These are phyloP conservation scores for Meda fulgida DNA, from an alignment of 2,797 vertebrate species.

Conservation along the genomic window DNA sequence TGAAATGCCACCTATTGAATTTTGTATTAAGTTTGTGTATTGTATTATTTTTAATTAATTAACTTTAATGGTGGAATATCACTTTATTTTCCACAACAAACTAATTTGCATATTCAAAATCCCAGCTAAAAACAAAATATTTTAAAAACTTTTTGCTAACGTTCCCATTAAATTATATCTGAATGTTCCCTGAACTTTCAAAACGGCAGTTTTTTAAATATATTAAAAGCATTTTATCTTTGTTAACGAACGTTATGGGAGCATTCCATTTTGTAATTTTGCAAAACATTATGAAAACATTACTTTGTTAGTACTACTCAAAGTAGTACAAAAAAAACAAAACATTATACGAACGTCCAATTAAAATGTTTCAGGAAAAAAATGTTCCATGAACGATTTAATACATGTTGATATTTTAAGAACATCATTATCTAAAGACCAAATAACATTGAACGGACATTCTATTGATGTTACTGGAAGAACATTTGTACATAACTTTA, in stretches of 20 bases:
- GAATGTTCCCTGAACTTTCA: neutral
- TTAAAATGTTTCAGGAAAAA: neutral
- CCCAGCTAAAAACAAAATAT: neutral
- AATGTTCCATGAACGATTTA: neutral
- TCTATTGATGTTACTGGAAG: neutral
- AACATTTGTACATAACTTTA: no score
- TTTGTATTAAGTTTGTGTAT: neutral
- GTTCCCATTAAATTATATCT: neutral
- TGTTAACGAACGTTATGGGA: neutral
- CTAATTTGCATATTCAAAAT: neutral
- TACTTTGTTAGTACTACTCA: no score
- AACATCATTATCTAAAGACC: neutral
- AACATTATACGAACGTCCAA: neutral
- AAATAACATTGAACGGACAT: neutral
- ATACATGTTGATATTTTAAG: neutral
- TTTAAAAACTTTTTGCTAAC: neutral
- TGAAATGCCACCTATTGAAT: neutral
- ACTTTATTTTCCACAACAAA: neutral
- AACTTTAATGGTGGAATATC: neutral
- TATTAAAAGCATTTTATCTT: neutral
- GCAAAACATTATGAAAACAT: neutral
- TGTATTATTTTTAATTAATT: neutral
- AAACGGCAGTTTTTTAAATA: neutral
- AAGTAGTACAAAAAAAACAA: no score
- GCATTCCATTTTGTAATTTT: neutral